Conservation (phyloP, 1,140 invertebrate species). For the Vanessa tameamea region DNA sequence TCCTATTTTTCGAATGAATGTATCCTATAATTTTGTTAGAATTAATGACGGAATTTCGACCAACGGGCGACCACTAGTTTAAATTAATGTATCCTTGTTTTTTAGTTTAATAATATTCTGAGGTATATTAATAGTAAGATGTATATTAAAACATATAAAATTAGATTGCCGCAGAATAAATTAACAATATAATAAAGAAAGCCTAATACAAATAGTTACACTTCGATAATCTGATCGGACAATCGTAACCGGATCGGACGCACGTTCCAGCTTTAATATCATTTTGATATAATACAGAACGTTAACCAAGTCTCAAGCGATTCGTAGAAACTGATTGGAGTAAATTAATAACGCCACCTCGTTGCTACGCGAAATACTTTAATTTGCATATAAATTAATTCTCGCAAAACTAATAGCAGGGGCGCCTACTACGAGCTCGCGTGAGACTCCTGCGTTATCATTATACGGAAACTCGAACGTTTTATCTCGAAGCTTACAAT, state of each 20-base stretch:
- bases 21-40: too few species aligned
- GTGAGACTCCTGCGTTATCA: neutral
- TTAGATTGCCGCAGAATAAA: too few species aligned
- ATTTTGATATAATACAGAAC: slow-evolving; percentile 20
- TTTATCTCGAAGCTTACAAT: too few species aligned
- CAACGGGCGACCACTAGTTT: too few species aligned
- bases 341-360: slow-evolving; percentile 59
- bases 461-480: neutral
- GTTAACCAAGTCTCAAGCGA: slow-evolving; percentile 37
- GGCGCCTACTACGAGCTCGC: slow-evolving; percentile 35
- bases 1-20: too few species aligned
- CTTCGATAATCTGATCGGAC: neutral
- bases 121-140: too few species aligned
- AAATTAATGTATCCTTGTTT: too few species aligned
- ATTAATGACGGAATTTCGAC: too few species aligned
- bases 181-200: too few species aligned
- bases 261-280: slow-evolving; percentile 12
- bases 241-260: neutral
- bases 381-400: slow-evolving; percentile 76
- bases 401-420: slow-evolving; percentile 61
- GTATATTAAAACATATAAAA: too few species aligned
- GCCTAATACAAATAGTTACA: too few species aligned
- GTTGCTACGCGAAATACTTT: slow-evolving; percentile 54
- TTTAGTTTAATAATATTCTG: too few species aligned
- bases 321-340: slow-evolving; percentile 42